phyloP scores from a whole-genome alignment of 2,888 invertebrate genomes.

The Nomada goodeniana region DNA sequence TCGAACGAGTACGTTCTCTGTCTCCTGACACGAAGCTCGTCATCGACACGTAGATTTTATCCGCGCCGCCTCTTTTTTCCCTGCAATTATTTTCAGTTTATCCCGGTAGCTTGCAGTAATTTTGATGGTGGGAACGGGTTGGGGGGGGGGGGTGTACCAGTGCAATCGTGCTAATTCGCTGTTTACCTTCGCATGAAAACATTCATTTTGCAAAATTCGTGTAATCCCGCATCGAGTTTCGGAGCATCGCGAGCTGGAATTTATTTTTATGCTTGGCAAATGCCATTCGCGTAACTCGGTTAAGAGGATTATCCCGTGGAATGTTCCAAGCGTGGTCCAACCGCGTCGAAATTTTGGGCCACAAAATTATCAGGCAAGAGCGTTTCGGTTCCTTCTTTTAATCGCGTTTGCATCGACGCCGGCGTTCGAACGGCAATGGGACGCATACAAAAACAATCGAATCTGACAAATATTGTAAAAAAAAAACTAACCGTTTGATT shows the following conservation, averaged over 20 bases:
- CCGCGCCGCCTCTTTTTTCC: not conserved
- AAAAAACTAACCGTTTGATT: too few relatives aligned
- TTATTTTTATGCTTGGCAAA: not conserved
- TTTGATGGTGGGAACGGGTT: not conserved
- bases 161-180: not conserved
- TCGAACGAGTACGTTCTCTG: constrained; percentile 1
- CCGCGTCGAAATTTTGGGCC: not conserved
- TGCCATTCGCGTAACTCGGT: not conserved
- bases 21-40: constrained; percentile 13
- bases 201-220: not conserved
- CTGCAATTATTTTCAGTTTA: not conserved
- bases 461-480: too few relatives aligned
- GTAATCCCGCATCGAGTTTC: not conserved
- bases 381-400: constrained; percentile 49
- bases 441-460: too few relatives aligned
- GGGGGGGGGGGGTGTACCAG: not conserved
- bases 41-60: constrained; percentile 7
- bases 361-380: not conserved
- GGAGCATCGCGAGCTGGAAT: not conserved
- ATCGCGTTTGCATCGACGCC: constrained; percentile 60
- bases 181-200: not conserved
- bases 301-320: not conserved
- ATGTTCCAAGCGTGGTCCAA: not conserved
- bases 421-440: not conserved
- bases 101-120: not conserved